Evolutionary conservation across 2,888 invertebrate genomes (phyloP), one percentile per base, ranked within the genome.

Genomic region (Phymatocera aterrima): DNA sequence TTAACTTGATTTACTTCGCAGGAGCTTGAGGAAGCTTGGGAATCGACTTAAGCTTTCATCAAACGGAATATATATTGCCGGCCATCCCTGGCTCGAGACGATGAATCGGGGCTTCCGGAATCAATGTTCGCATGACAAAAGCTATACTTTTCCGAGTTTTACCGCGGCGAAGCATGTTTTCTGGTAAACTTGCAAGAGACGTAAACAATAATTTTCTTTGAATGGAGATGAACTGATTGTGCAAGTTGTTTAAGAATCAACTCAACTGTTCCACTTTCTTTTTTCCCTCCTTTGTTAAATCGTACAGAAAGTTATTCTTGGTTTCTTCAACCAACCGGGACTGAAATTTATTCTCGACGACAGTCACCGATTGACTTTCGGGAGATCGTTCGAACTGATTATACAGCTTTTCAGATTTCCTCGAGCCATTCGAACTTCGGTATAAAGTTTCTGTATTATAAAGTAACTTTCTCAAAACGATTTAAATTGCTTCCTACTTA

Each of bases 381-480:
- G 34, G 34, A 72, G 72, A 72, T 72, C 72, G 72, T 70, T 70
- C 72, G 31, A 31, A 28, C 72, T 72, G 72, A 72, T 72, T 72
- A 72, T 72, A 72, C 72, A 48, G 48, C 72, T 34, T 34, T 72
- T 51, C 72, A 51, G 48, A 51, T 72, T 51, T 72, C 72, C 72
- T 46, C 40, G 8, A 72, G 48, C 51, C 51, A 51, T 48, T 72
- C 72, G 51, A 37, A 72, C 48, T 72, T 51, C 15, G 2, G n/a
- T 40, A n/a, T n/a, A 46, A 68, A 68, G 48, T 72, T 51, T 72
- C 31, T 72, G 40, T 51, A 51, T 48, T 72, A 72, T 51, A 51
- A 72, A 72, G n/a, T 48, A 21, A 34, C 34, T 21, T 21, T 34
- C 28, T 18, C 6, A 31, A n/a, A 64, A 64, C 12, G 18, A 72